Base-by-base conservation (phyloP, 2,797 vertebrate genomes). In the Hypotaenidia okinawae region DNA sequence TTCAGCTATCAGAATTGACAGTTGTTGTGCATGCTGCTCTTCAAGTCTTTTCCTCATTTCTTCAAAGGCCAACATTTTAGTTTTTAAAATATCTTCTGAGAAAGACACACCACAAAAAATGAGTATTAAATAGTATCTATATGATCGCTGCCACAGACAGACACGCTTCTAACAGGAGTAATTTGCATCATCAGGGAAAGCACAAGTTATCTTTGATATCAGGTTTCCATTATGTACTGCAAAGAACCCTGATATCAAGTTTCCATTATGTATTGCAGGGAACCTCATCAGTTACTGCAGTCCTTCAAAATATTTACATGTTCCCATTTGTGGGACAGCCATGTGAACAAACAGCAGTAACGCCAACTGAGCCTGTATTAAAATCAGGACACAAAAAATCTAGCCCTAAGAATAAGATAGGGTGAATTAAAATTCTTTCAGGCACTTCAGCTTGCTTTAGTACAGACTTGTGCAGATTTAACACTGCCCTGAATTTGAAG, bases 21-120 rank as follows among this genome's bases (percentile, higher is more conserved):
- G 97, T 55, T 99, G 99, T 37, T 99, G 97, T 39, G 98, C 98
- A 18, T 99, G 99, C 85, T 99, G 99, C 18, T 99, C 98, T 95
- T 99, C 98, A 70, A 99, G 97, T 66, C 97, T 98, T 96, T 98
- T 98, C 84, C 98, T 98, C 98, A 98, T 98, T 97, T 99, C 98
- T 98, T 99, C 99, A 94, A 99, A 98, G 81, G 98, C 98, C 87
- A 98, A 94, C 43, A 98, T 98, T 83, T 98, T 98, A 95, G 98
- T 98, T 97, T 98, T 98, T 69, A 98, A 68, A 76, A 97, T 93
- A 41, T 97, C 97, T 98, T 97, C 94, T 96, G 63, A 67, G 87
- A 97, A 97, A 96, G 69, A 93, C 5, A 94, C 10, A 21, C 43
- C 45, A 81, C 10, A 47, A 47, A 95, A 35, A 79, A 87, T 43